Conservation (phyloP, 2,113 vertebrate genomes). For the Rana temporaria region DNA sequence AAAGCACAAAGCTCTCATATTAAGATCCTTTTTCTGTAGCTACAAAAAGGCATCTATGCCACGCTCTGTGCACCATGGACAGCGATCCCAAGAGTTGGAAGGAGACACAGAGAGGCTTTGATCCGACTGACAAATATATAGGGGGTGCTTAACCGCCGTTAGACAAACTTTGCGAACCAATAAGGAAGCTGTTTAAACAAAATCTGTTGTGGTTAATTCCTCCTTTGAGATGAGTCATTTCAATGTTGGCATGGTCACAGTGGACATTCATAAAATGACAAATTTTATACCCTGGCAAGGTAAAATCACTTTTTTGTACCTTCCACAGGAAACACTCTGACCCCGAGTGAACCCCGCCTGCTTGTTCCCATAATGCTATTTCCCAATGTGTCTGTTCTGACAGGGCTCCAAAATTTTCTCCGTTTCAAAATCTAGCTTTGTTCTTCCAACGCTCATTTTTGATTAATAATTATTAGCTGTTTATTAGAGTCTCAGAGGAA, state of each 20-base stretch:
- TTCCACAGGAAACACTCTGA: constrained; percentile 17
- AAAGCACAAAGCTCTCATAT: constrained; percentile 27
- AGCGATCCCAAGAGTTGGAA: neutral
- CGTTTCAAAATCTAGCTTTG: neutral
- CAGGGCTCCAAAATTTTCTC: neutral
- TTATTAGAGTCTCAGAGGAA: constrained; percentile 31
- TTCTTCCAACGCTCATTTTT: constrained; percentile 8
- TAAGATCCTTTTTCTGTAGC: neutral
- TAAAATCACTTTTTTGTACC: constrained; percentile 31
- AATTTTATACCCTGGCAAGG: neutral
- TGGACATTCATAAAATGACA: constrained; percentile 7
- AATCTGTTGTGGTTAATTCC: constrained; percentile 24
- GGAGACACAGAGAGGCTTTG: constrained; percentile 45
- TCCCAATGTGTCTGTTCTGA: neutral
- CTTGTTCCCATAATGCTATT: neutral
- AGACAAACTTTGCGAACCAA: constrained; percentile 4
- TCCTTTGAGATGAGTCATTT: constrained; percentile 37
- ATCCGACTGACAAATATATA: constrained; percentile 19
- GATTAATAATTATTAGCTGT: constrained; percentile 29
- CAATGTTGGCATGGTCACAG: constrained; percentile 3
- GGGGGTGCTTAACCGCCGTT: constrained; percentile 12
- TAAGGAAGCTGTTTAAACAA: constrained; percentile 50
- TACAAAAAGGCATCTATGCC: constrained; percentile 21
- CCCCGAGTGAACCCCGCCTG: constrained; percentile 37
- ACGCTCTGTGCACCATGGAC: neutral